Evolutionary conservation across 2,113 vertebrate genomes (phyloP), one percentile per base, ranked within the genome.

Genomic region (Corydoras maculifer): DNA sequence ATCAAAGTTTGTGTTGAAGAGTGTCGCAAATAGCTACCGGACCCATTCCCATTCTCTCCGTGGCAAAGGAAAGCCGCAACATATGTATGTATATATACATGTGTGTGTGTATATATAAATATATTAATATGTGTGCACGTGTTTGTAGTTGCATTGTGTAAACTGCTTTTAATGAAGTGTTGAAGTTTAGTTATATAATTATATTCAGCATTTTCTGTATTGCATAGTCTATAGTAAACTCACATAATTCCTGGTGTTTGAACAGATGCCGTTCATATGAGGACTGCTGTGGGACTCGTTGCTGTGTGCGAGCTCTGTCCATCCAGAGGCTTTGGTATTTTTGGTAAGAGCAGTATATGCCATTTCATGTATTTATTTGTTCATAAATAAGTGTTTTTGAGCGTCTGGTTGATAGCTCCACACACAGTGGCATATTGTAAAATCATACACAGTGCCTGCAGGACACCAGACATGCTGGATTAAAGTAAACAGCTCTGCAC

Each of bases 241-340:
- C 35, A 14, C 9, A 58, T 25, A 8, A 3, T 18, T 30, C 48
- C 58, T 11, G 31, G 5, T 75, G 5, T 76, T 5, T 61, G 76
- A 32, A 0, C 85, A 99, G 95, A 93, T 99, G 97, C 75, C 94
- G 94, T 57, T 94, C 96, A 48, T 98, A 96, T 62, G 96, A 99
- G 83, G 97, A 99, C 75, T 99, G 97, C 85, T 99, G 97, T 80
- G 96, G 97, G 29, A 96, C 94, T 25, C 88, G 95, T 81, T 99
- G 97, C 86, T 99, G 97, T 1, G 93, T 98, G 35, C 86, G 94
- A 70, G 94, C 94, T 2, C 90, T 99, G 18, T 98, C 94, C 76
- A 93, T 99, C 79, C 95, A 99, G 88, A 87, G 94, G 78, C 91
- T 99, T 29, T 99, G 97, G 97, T 99, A 98, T 82, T 97, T 99